Evolutionary conservation across 2,797 vertebrate species (phyloP).

Genomic region (Zenarchopterus dispar): DNA sequence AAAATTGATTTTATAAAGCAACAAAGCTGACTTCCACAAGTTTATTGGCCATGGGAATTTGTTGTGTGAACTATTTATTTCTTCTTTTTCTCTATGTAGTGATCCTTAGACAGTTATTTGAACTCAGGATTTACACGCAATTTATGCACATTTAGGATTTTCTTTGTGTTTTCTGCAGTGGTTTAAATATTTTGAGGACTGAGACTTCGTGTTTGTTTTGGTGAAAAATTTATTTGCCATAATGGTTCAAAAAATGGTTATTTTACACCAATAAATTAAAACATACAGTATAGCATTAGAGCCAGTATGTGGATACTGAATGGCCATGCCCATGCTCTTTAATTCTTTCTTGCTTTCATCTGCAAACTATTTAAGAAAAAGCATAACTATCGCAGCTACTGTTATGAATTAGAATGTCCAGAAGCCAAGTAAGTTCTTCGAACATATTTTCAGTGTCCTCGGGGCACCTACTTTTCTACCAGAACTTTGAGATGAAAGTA

Average conservation of each 20-base stretch:
- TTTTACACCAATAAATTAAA: not conserved
- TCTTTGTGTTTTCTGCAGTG: no score
- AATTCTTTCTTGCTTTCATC: not conserved
- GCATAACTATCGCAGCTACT: conserved; percentile 6
- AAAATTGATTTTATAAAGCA: no score
- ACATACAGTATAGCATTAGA: not conserved
- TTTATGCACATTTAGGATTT: not conserved
- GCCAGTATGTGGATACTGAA: not conserved
- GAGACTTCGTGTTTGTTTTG: not conserved
- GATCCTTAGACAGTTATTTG: not conserved
- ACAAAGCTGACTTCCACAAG: conserved; percentile 2
- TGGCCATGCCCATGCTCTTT: not conserved
- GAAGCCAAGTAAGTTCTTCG: conserved; percentile 10
- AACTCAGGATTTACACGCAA: no score
- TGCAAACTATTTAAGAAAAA: not conserved
- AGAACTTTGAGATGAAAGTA: conserved; percentile 53
- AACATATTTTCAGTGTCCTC: conserved; percentile 7
- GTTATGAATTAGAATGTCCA: conserved; percentile 6
- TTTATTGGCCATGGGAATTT: not conserved
- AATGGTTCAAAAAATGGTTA: not conserved
- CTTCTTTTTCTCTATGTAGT: not conserved
- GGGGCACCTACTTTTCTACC: conserved; percentile 26
- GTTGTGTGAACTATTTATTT: not conserved
- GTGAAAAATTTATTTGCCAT: not conserved
- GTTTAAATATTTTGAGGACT: no score